Conservation (phyloP, 64 coral and sea anemone genomes). For the Actinia tenebrosa region DNA sequence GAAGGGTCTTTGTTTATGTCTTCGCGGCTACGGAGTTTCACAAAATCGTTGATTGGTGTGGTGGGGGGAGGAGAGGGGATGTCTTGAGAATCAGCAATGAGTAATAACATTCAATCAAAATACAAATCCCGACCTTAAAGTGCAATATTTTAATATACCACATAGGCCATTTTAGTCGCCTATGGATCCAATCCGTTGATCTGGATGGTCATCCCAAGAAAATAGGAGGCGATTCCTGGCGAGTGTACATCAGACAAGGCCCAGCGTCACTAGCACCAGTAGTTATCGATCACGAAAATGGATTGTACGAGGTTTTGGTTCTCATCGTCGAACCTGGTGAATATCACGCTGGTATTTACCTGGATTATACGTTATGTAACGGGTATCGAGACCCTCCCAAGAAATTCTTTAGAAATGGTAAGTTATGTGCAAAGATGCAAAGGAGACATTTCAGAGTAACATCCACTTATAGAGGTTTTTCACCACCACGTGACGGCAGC, state of each 20-base stretch:
- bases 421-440: background rate
- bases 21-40: too few relatives aligned
- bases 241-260: constrained; percentile 82
- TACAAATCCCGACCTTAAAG: background rate
- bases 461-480: too few relatives aligned
- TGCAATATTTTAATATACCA: background rate
- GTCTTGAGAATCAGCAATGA: too few relatives aligned
- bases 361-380: constrained; percentile 78
- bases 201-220: constrained; percentile 30
- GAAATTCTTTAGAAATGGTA: constrained; percentile 74
- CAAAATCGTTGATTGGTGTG: too few relatives aligned
- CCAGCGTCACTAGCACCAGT: constrained; percentile 72
- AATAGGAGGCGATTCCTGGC: constrained; percentile 69
- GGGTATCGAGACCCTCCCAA: constrained; percentile 56
- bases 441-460: too few relatives aligned
- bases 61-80: too few relatives aligned
- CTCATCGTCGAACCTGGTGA: constrained; percentile 59
- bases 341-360: constrained; percentile 51
- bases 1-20: too few relatives aligned
- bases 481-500: too few relatives aligned
- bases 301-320: constrained; percentile 64
- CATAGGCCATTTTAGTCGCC: constrained; percentile 74
- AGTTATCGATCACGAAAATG: constrained; percentile 67
- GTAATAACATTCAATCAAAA: too few relatives aligned
- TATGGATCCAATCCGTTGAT: constrained; percentile 71